Evolutionary conservation across 2,797 vertebrate genomes (phyloP).

Genomic region (Pangasius larnaudii): DNA sequence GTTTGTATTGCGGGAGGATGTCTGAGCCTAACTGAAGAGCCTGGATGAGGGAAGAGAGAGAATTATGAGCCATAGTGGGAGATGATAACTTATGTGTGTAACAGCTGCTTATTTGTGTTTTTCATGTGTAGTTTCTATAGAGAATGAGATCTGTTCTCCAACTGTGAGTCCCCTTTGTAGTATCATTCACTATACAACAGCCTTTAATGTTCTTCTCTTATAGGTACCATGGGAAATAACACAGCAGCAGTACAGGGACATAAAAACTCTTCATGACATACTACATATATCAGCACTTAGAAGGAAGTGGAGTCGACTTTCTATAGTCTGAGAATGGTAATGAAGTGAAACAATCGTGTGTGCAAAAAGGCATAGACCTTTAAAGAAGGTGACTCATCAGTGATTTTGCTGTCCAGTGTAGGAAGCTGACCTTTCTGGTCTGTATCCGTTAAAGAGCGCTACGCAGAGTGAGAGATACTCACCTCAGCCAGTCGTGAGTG

Average conservation of each 20-base stretch:
- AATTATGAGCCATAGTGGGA: not conserved
- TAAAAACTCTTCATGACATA: slow-evolving; percentile 21
- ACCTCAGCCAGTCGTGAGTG: slow-evolving; percentile 95
- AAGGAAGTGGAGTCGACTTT: slow-evolving; percentile 23
- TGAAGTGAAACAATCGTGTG: slow-evolving; percentile 25
- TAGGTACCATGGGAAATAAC: slow-evolving; percentile 38
- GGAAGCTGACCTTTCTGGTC: slow-evolving; percentile 44
- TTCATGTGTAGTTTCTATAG: not conserved
- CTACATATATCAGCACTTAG: slow-evolving; percentile 39
- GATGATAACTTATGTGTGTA: not conserved
- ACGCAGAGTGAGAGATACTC: slow-evolving; percentile 62
- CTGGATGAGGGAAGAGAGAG: slow-evolving; percentile 64
- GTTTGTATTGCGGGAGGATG: slow-evolving; percentile 97
- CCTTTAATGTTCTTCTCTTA: not conserved
- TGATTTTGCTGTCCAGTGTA: slow-evolving; percentile 33
- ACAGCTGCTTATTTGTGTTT: not conserved
- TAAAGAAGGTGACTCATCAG: slow-evolving; percentile 45
- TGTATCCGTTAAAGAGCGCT: slow-evolving; percentile 15
- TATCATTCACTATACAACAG: slow-evolving; percentile 15
- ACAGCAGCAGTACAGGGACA: slow-evolving; percentile 19
- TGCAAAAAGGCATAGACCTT: slow-evolving; percentile 41
- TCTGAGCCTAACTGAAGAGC: slow-evolving; percentile 96
- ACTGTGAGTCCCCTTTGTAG: not conserved
- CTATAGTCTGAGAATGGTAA: slow-evolving; percentile 27
- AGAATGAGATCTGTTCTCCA: slow-evolving; percentile 5